Evolutionary conservation across 2,113 vertebrate species (phyloP).

Genomic region (Mus musculus): GRCm39 chr2:144534501-144535000

Average conservation of each 20-base stretch:
- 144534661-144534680: not conserved
- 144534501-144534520: not conserved
- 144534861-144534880: not conserved
- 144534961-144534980: not conserved
- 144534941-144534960: not conserved
- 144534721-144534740: not conserved
- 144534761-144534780: too few species aligned
- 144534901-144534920: not conserved
- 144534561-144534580: not conserved
- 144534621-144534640: not conserved
- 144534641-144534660: not conserved
- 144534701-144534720: not conserved
- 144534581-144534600: not conserved
- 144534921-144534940: not conserved
- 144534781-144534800: not conserved
- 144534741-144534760: not conserved
- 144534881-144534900: too few species aligned
- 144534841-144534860: not conserved
- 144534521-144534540: not conserved
- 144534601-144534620: not conserved
- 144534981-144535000: not conserved
- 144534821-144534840: not conserved
- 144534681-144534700: not conserved
- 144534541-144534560: not conserved
- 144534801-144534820: not conserved